Conservation (phyloP, 2,797 vertebrate genomes). For the Cyclopterus lumpus region DNA sequence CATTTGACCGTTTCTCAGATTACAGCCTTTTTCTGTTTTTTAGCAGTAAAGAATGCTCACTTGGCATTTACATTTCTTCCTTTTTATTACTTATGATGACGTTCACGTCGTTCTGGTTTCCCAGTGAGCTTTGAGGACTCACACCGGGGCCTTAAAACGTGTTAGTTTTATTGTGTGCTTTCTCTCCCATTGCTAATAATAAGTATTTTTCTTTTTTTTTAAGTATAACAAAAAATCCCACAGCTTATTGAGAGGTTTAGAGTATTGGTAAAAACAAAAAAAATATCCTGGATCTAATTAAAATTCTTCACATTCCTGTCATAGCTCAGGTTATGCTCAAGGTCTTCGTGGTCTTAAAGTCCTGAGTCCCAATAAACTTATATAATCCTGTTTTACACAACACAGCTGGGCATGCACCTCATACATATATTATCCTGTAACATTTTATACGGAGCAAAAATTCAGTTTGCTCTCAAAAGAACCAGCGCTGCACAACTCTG, state of each 20-base stretch:
- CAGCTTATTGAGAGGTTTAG: conserved; percentile 63
- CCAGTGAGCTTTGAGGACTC: conserved; percentile 1
- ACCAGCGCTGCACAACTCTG: conserved; percentile 31
- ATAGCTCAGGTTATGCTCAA: conserved; percentile 79
- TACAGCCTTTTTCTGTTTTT: no score
- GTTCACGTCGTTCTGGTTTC: conserved; percentile 8
- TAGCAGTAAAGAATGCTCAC: not conserved
- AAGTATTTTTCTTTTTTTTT: no score
- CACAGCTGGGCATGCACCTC: conserved; percentile 71
- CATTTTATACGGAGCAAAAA: conserved; percentile 60
- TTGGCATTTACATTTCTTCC: not conserved
- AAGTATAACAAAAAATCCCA: conserved; percentile 23
- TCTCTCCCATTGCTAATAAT: conserved; percentile 30
- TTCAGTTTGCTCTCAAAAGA: conserved; percentile 48
- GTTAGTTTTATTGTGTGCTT: conserved; percentile 37
- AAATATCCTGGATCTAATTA: conserved; percentile 83
- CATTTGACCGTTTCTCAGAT: not conserved
- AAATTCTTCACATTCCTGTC: conserved; percentile 84
- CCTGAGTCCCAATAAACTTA: conserved; percentile 82
- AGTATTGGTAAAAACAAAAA: conserved; percentile 69
- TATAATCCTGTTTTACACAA: conserved; percentile 83
- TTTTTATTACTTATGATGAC: not conserved
- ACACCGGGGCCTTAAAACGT: not conserved
- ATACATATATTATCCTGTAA: conserved; percentile 49
- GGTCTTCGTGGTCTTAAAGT: conserved; percentile 80